Base-by-base conservation (phyloP, 2,113 vertebrate genomes). In the Morone chrysops region DNA sequence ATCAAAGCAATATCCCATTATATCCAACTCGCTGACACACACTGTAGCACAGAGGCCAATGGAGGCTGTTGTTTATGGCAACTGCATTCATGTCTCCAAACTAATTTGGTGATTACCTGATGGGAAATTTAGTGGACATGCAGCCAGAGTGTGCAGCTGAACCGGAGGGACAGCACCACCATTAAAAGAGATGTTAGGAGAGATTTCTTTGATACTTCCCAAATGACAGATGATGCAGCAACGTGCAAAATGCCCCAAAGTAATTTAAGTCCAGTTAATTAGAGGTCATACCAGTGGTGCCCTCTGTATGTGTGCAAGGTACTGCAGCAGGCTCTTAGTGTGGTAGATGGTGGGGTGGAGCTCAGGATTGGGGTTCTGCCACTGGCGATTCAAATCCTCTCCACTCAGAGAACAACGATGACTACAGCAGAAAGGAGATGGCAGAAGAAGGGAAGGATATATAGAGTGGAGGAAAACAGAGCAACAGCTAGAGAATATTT, bases 401-500 rank as follows among this genome's bases (percentile, higher is more conserved):
- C 98, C 98, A 93, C 98, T 99, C 93, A 99, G 95, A 92, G 98
- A 99, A 91, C 98, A 99, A 77, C 98, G 97, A 90, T 99, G 97
- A 92, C 98, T 99, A 83, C 9, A 84, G 76, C 66, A 78, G 77
- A 74, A 61, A 84, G 50, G 60, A 86, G 67, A 78, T 3, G 31
- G 57, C 43, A 80, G 51, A 62, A 47, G 54, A 82, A 22, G 62
- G 68, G 53, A 61, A 79, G 65, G 73, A 84, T 10, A 84, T 10
- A 81, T 3, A 71, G 72, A 81, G 74, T 62, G 48, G 54, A 85
- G n/a, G 9, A 80, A 45, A 80, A 74, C n/a, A 83, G 38, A 83
- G 73, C 38, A 66, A 77, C 70, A 84, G 78, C 84, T 70, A 63
- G 14, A 86, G 75, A 81, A 77, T 62, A 36, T 22, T 80, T 88